These are phyloP conservation scores for human DNA, from an alignment of 2,113 vertebrate species.

Conservation along the genomic window DNA sequence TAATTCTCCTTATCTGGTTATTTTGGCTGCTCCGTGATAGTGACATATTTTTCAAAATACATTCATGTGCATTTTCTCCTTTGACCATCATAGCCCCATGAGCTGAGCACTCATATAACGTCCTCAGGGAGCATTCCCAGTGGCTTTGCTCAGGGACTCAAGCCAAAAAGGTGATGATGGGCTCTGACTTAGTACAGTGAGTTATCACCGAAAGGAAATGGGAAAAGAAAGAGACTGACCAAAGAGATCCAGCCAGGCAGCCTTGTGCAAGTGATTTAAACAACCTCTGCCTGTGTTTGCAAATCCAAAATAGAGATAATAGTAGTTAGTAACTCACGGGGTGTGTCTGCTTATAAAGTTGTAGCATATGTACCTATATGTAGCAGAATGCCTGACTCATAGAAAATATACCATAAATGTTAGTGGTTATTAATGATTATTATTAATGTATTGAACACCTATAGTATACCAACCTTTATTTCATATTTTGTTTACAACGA, in stretches of 20 bases:
- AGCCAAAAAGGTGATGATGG: background rate
- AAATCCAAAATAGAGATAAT: background rate
- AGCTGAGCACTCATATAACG: background rate
- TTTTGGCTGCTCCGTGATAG: background rate
- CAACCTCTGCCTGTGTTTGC: background rate
- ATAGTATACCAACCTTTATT: background rate
- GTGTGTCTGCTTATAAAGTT: background rate
- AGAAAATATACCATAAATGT: background rate
- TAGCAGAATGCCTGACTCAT: background rate
- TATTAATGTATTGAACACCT: background rate
- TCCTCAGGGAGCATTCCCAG: background rate
- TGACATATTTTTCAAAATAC: background rate
- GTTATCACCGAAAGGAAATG: background rate
- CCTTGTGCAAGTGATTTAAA: background rate
- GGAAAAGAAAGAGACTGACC: background rate
- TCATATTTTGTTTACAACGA: background rate
- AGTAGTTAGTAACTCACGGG: background rate
- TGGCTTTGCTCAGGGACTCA: background rate
- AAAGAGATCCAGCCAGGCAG: background rate
- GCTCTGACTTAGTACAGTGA: background rate
- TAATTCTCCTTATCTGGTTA: background rate
- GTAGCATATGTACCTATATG: background rate
- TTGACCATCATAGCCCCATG: background rate
- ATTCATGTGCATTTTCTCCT: background rate
- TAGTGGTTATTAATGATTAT: background rate